phyloP scores from a whole-genome alignment of 2,113 vertebrate species.

The Chaenocephalus aceratus region DNA sequence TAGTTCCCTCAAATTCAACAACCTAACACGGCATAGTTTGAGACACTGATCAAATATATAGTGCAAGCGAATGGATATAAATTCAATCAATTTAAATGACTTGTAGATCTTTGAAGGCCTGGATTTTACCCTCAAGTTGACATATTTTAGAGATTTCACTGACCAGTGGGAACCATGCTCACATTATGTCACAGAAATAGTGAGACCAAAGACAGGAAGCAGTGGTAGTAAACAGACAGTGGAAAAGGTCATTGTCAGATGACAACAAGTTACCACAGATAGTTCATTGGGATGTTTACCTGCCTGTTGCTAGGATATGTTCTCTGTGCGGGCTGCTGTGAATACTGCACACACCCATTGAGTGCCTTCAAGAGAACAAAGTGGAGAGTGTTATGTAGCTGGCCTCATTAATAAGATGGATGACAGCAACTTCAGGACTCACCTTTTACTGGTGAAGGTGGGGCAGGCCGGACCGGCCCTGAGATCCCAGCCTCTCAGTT shows the following conservation, averaged over 20 bases:
- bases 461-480: conserved; percentile 76
- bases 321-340: conserved; percentile 91
- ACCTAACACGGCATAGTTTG: too few relatives aligned
- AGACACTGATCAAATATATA: too few relatives aligned
- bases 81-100: too few relatives aligned
- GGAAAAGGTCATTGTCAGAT: background rate
- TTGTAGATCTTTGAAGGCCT: too few relatives aligned
- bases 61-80: too few relatives aligned
- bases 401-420: background rate
- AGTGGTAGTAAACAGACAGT: background rate
- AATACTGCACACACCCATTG: conserved; percentile 96
- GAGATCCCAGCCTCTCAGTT: conserved; percentile 94
- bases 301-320: conserved; percentile 92
- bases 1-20: too few relatives aligned
- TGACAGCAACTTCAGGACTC: background rate
- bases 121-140: too few relatives aligned
- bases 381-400: background rate
- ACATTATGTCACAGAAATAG: background rate
- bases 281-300: conserved; percentile 77
- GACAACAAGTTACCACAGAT: background rate
- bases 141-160: too few relatives aligned
- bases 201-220: background rate
- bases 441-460: conserved; percentile 90
- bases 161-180: too few relatives aligned
- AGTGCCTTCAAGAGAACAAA: conserved; percentile 84